A percentile compares a stretch with the other conserved stretches of the same genome.
Conservation (phyloP, 2,888 invertebrate genomes). For the Trichogramma evanescens region DNA sequence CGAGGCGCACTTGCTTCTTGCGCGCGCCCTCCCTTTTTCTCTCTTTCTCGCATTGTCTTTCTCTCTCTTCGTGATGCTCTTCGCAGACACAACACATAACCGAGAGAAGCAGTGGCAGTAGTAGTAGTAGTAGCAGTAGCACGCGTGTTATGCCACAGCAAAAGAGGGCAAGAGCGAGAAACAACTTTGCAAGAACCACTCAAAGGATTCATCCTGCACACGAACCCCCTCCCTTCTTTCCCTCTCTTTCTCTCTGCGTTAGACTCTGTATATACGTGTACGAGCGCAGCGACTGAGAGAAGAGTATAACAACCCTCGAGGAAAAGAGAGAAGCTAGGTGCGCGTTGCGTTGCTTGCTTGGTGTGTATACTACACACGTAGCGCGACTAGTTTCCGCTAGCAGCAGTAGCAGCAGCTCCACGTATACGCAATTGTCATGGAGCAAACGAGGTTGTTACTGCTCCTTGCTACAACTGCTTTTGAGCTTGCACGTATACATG, state of each 20-base stretch:
- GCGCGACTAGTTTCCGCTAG: background rate
- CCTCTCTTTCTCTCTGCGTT: background rate
- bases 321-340: background rate
- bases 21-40: too few species aligned
- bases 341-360: background rate
- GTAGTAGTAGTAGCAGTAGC: too few species aligned
- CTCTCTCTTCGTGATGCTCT: too few species aligned
- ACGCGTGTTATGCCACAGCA: too few species aligned
- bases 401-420: conserved; percentile 7
- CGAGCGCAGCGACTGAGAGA: background rate
- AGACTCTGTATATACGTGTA: background rate
- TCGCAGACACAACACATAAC: too few species aligned
- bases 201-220: background rate
- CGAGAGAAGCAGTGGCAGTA: too few species aligned
- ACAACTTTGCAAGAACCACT: background rate
- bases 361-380: background rate
- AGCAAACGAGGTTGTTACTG: conserved; percentile 24
- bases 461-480: background rate
- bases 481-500: background rate
- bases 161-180: too few species aligned
- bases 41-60: too few species aligned
- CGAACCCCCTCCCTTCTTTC: background rate
- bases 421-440: conserved; percentile 19
- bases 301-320: background rate
- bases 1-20: too few species aligned